These are phyloP conservation scores for Strongylocentrotus purpuratus DNA, from an alignment of 35 echinoderm and acorn worm genomes.

Conservation along the genomic window DNA sequence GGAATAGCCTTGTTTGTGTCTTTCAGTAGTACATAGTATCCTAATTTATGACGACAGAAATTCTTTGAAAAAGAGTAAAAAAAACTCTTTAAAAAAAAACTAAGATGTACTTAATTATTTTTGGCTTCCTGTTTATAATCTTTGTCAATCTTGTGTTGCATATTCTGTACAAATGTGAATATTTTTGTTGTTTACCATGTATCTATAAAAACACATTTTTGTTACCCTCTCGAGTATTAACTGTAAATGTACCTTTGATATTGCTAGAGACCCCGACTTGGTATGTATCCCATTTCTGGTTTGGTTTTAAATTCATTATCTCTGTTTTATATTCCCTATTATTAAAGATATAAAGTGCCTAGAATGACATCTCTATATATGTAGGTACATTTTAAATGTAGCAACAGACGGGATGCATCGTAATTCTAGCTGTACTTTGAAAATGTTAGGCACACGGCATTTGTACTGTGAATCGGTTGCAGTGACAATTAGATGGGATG, in stretches of 20 bases:
- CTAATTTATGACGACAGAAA: background rate
- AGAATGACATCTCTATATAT: background rate
- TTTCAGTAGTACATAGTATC: constrained; percentile 29
- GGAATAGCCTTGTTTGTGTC: constrained; percentile 36
- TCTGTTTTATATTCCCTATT: background rate
- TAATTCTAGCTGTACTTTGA: background rate
- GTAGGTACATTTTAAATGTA: background rate
- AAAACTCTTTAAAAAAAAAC: background rate
- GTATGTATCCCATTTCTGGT: background rate
- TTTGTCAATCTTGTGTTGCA: background rate
- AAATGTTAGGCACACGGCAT: background rate
- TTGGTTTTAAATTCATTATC: background rate
- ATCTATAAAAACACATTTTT: background rate
- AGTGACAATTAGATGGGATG: background rate
- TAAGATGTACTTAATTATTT: constrained; percentile 49
- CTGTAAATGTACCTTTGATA: background rate
- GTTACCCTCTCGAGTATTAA: background rate
- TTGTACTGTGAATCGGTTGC: background rate
- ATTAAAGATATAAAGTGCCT: background rate
- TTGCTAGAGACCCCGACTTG: background rate
- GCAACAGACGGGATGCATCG: background rate
- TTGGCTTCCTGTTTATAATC: constrained; percentile 39
- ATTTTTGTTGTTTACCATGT: constrained; percentile 24
- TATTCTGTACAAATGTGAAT: constrained; percentile 44
- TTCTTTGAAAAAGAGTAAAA: background rate